A percentile compares a stretch with the other conserved stretches of the same genome.
These are phyloP conservation scores for Blastomussa wellsi DNA, from an alignment of 92 coral and sea anemone genomes.

Conservation along the genomic window DNA sequence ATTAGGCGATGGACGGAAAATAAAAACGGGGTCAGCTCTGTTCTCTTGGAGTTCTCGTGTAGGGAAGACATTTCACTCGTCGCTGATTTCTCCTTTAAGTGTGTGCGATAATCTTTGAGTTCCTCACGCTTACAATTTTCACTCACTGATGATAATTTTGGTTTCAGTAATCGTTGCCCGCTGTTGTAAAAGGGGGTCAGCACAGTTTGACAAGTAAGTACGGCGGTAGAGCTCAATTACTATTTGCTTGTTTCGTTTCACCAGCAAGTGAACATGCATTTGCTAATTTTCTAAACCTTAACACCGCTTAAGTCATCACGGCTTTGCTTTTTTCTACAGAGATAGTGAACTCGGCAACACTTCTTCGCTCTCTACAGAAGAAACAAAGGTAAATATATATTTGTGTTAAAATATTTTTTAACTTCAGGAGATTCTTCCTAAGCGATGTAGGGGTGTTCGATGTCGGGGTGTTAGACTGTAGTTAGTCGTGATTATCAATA, in stretches of 20 bases:
- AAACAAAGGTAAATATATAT: neutral
- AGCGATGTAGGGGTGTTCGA: neutral
- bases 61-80: too few species aligned
- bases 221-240: too few species aligned
- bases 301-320: too few species aligned
- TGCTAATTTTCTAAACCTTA: neutral
- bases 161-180: neutral
- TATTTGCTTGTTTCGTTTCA: too few species aligned
- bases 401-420: neutral
- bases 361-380: conserved; percentile 3
- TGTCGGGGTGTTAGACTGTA: too few species aligned
- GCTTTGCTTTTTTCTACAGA: conserved; percentile 9
- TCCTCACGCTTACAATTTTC: too few species aligned
- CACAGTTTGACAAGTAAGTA: conserved; percentile 17
- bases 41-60: too few species aligned
- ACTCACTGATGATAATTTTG: neutral
- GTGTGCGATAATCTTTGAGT: too few species aligned
- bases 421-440: neutral
- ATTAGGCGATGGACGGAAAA: too few species aligned
- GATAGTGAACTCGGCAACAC: conserved; percentile 25
- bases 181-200: neutral
- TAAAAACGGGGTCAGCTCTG: too few species aligned
- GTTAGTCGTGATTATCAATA: too few species aligned
- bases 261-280: neutral
- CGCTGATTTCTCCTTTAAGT: too few species aligned